These are phyloP conservation scores for Apodemus sylvaticus DNA, from an alignment of 2,113 vertebrate genomes.

Conservation along the genomic window DNA sequence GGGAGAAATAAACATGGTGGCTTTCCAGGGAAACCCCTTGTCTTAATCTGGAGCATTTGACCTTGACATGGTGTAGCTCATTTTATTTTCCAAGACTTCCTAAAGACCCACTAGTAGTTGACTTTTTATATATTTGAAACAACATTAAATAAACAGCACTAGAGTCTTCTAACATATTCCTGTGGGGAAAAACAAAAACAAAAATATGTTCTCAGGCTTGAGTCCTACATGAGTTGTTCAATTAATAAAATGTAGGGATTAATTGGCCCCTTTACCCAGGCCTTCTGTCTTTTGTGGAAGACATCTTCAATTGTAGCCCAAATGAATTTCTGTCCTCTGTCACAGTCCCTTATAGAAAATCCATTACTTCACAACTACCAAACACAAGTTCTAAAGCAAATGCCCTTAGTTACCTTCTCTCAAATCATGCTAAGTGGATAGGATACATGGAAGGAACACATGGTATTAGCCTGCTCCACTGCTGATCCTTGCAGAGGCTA, in stretches of 20 bases:
- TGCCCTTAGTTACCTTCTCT: not conserved
- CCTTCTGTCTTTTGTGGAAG: not conserved
- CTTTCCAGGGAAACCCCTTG: constrained; percentile 28
- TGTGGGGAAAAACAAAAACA: constrained; percentile 37
- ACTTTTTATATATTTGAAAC: constrained; percentile 53
- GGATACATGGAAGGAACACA: not conserved
- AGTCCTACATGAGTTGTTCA: not conserved
- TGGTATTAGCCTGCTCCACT: not conserved
- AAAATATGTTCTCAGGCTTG: constrained; percentile 25
- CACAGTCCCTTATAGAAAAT: not conserved
- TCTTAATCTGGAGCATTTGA: not conserved
- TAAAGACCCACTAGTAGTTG: constrained; percentile 1
- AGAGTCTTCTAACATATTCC: constrained; percentile 26
- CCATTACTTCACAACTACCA: constrained; percentile 6
- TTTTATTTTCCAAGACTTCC: constrained; percentile 46
- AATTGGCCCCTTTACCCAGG: not conserved
- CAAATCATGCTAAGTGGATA: not conserved
- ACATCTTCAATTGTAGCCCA: not conserved
- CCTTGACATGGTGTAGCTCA: not conserved
- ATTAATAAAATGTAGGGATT: not conserved
- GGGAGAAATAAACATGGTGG: not conserved
- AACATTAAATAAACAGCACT: constrained; percentile 38
- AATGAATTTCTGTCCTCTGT: not conserved
- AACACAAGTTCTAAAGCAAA: not conserved
- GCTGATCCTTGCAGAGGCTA: not conserved